Base-by-base conservation (phyloP, 2,797 vertebrate species). In the Molossus molossus region DNA sequence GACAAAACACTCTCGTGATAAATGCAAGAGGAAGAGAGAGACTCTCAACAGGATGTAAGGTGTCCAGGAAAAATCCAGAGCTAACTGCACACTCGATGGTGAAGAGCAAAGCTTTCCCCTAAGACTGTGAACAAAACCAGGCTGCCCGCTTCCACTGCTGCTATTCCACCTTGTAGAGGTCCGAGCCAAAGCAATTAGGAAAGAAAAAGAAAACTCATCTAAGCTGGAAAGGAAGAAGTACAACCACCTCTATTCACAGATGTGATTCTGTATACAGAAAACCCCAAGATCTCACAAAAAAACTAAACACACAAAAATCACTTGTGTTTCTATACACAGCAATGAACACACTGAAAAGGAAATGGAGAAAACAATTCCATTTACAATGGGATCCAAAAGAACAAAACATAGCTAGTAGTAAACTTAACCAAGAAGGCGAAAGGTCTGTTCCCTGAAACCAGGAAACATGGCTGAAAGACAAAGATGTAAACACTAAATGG, bases 151-250 rank as follows among this genome's bases (percentile, higher is more conserved):
- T 0, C 40, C 17, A 12, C 27, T 1, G 8, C 70, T 0, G 2
- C 67, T 33, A 45, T 11, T 0, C 3, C 29, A 6, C 13, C 0
- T 6, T 3, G 10, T 0, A 7, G 6, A 8, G 1, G 53, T 40
- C 13, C 25, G n/a, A n/a, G 81, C 75, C 40, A 23, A 5, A 55
- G 55, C 69, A 9, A 2, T 8, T 1, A 13, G 58, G 65, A 27
- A 45, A 65, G 73, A 72, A 40, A 18, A 18, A 65, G n/a, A 50
- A 15, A 18, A 37, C 14, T 40, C 8, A 6, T 4, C 20, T 29
- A 13, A 4, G 29, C 5, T 40, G 57, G 76, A 70, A 67, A 27
- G 57, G 76, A 70, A 67, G n/a, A 57, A 12, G 62, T 10, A 29
- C 72, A 45, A 37, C 76, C 20, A 5, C n/a, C 25, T 53, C 27